Base-by-base conservation (phyloP, 2,797 vertebrate genomes). In the Platalea minor region DNA sequence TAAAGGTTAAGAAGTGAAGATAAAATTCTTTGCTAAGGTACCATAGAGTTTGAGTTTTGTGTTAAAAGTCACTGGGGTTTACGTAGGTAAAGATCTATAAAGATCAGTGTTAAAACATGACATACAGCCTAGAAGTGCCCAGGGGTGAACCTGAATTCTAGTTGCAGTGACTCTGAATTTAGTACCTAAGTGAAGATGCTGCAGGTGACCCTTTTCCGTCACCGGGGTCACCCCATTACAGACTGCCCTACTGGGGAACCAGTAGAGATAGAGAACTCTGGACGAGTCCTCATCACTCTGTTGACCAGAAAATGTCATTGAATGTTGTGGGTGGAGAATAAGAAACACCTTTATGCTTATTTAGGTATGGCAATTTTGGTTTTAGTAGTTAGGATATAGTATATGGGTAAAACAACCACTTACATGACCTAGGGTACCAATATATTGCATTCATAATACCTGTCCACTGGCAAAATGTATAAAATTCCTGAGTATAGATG, bases 261-360 rank as follows among this genome's bases (percentile, higher is more conserved):
- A 43, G 73, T 13, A 43, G 33, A 39, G 43, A 16, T 0, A 33
- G 35, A 20, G 35, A 31, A 19, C 37, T 37, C 43, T 29, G 72
- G 10, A 4, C 0, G 0, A 59, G 35, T 53, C 25, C 59, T 56
- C 56, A 14, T 11, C 54, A 5, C 35, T 17, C 46, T 48, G 50
- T 11, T 43, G 43, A 41, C 15, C 31, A 50, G 31, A 24, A 80
- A 31, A 80, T 3, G 3, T 11, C 5, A 20, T 8, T 37, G 31
- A 73, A 76, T 61, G 53, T 60, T 9, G 1, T 18, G 4, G 11
- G 2, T 61, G 64, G 24, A 18, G 48, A 80, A 26, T 37, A 65
- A 67, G 17, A 76, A 91, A 35, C 41, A 45, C 17, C 17, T 82
- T 64, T 64, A 17, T 51, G 45, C 41, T 75, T 82, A 46, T 28